Base-by-base conservation (phyloP, 2,888 invertebrate species). In the Alviniconcha strummeri region DNA sequence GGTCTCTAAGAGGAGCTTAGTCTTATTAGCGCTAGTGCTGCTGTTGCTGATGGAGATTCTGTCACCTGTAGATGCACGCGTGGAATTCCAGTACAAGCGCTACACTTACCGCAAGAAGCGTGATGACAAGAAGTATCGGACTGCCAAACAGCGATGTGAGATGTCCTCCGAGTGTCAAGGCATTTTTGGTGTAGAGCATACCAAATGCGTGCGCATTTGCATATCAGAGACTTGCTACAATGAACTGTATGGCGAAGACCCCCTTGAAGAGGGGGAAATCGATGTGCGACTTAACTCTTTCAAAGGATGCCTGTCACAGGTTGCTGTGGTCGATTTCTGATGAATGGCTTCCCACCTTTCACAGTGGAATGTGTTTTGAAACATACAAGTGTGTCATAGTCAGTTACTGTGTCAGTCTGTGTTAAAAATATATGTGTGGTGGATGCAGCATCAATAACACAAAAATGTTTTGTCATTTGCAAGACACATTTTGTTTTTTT, bases 211-310 rank as follows among this genome's bases (percentile, higher is more conserved):
- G 17, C 87, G 92, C 8, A 80, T 86, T 81, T 92, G 92, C 84
- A 90, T 92, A 85, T 92, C 92, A 1, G 85, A 87, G 5, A 86
- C 87, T 69, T 93, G 93, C 83, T 93, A 90, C 82, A 80, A 87
- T 3, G 91, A 92, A 85, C 86, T 93, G 7, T 93, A 93, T 85
- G 89, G 85, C 7, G 81, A 85, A 36, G 92, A 93, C 84, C 90
- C 92, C 89, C 87, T 93, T 17, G 93, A 93, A 86, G 92, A 92
- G 80, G 93, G 93, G 71, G 93, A 93, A 86, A 91, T 93, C 74
- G 93, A 93, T 88, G 90, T 92, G 0, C 83, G 93, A 80, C 86
- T 91, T 83, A 91, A 90, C 82, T 92, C 92, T 8, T 93, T 92
- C 86, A 93, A 93, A 89, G 93, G 92, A n/a, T 93, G 93, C 88